Conservation (phyloP, 2,797 vertebrate genomes). For the Pyrocephalus nanus region DNA sequence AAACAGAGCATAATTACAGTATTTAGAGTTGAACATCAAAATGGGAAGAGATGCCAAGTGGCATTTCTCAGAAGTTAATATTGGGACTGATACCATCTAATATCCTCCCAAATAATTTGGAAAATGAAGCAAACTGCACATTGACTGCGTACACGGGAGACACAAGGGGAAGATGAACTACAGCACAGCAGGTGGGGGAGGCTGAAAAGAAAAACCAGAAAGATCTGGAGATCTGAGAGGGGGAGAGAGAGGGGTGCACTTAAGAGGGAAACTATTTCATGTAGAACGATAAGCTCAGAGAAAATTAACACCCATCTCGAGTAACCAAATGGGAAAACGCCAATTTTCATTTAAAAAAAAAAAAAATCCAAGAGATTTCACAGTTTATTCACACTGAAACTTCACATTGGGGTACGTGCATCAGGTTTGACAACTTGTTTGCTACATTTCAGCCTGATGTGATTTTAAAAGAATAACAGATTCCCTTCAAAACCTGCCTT, state of each 20-base stretch:
- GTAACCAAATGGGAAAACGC: constrained; percentile 57
- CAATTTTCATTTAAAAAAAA: constrained; percentile 42
- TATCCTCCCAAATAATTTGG: constrained; percentile 47
- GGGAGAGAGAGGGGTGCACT: constrained; percentile 1
- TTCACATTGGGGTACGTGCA: constrained; percentile 34
- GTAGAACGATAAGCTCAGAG: constrained; percentile 36
- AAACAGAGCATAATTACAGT: constrained; percentile 57
- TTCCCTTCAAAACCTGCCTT: constrained; percentile 15
- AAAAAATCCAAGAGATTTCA: constrained; percentile 39
- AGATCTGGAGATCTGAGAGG: background rate
- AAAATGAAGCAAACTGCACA: constrained; percentile 29
- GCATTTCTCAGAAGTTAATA: constrained; percentile 53
- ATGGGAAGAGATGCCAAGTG: constrained; percentile 51
- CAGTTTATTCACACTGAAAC: constrained; percentile 66
- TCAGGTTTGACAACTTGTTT: constrained; percentile 69
- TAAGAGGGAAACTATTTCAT: constrained; percentile 33
- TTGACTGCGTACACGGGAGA: background rate
- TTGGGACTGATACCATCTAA: constrained; percentile 41
- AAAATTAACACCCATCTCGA: constrained; percentile 57
- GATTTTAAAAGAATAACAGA: constrained; percentile 25
- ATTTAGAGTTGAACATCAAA: constrained; percentile 57
- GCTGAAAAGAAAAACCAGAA: background rate
- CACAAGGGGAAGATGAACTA: constrained; percentile 19
- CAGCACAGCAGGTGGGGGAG: constrained; percentile 23
- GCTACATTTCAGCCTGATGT: constrained; percentile 46